These are phyloP conservation scores for Cyrtonyx montezumae DNA, from an alignment of 2,113 vertebrate species.

Conservation along the genomic window DNA sequence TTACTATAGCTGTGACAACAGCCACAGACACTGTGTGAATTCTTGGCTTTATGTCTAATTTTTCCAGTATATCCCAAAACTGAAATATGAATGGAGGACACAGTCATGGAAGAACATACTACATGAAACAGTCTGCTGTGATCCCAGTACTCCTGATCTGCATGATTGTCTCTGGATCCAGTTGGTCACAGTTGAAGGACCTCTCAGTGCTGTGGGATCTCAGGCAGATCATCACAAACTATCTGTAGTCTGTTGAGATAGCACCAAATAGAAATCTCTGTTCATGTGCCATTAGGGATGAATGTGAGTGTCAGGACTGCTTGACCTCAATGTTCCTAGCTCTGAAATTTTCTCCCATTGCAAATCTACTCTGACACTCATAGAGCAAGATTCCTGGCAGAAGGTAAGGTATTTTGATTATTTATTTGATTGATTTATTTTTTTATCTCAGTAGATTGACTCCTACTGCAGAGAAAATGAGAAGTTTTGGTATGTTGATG, in stretches of 20 bases:
- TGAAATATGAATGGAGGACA: neutral
- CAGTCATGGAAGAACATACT: rapidly evolving
- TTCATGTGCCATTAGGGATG: neutral
- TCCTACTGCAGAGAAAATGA: neutral
- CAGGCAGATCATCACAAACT: neutral
- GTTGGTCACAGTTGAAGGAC: neutral
- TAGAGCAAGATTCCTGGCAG: neutral
- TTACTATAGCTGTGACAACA: neutral
- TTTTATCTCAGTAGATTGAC: neutral
- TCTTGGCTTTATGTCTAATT: neutral
- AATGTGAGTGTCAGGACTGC: neutral
- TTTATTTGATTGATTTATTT: neutral
- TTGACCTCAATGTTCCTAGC: neutral
- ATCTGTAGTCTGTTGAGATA: neutral
- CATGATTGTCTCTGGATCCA: neutral
- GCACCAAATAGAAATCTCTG: neutral
- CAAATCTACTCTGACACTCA: neutral
- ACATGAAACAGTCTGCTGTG: neutral
- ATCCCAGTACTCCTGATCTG: neutral
- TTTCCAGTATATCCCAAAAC: neutral
- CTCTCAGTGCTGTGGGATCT: neutral
- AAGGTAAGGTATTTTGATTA: neutral
- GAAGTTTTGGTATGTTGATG: neutral
- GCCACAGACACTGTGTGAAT: neutral
- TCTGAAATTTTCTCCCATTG: neutral